phyloP scores from a whole-genome alignment of 2,888 invertebrate species.

The Anorthoa munda region DNA sequence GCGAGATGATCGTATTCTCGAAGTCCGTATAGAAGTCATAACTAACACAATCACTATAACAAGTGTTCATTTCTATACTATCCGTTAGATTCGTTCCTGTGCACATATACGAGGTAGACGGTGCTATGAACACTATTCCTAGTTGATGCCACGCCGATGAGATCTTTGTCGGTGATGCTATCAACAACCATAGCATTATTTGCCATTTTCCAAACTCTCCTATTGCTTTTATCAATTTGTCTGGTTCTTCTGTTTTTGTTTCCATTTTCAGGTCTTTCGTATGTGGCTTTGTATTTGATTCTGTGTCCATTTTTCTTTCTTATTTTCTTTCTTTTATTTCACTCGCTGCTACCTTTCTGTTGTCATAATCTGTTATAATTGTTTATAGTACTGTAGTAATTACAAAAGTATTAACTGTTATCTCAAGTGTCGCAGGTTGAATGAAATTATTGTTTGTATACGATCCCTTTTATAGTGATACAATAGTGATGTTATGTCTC shows the following conservation, averaged over 20 bases:
- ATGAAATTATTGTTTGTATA: constrained; percentile 25
- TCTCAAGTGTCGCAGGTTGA: constrained; percentile 26
- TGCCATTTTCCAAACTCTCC: constrained; percentile 92
- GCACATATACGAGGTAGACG: constrained; percentile 90
- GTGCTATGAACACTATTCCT: constrained; percentile 93
- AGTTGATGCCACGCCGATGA: constrained; percentile 93
- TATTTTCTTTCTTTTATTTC: constrained; percentile 13
- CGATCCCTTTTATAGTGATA: constrained; percentile 18
- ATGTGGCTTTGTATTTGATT: constrained; percentile 30
- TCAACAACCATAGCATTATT: constrained; percentile 88
- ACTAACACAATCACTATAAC: constrained; percentile 88
- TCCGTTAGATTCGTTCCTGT: constrained; percentile 72
- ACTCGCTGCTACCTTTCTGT: constrained; percentile 10
- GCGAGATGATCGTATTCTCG: constrained; percentile 92
- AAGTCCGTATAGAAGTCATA: constrained; percentile 92
- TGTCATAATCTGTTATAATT: constrained; percentile 20
- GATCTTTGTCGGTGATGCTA: constrained; percentile 92
- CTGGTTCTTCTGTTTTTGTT: constrained; percentile 51
- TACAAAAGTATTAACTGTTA: constrained; percentile 33
- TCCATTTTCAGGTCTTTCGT: constrained; percentile 22
- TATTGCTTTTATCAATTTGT: constrained; percentile 70
- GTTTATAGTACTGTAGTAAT: constrained; percentile 19
- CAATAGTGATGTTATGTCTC: constrained; percentile 6
- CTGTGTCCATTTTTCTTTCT: constrained; percentile 24
- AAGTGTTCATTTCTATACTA: constrained; percentile 79